Percentiles rank a stretch among this genome's conserved stretches.
Conservation (phyloP, 1,140 invertebrate genomes). For the Spodoptera frugiperda region DNA sequence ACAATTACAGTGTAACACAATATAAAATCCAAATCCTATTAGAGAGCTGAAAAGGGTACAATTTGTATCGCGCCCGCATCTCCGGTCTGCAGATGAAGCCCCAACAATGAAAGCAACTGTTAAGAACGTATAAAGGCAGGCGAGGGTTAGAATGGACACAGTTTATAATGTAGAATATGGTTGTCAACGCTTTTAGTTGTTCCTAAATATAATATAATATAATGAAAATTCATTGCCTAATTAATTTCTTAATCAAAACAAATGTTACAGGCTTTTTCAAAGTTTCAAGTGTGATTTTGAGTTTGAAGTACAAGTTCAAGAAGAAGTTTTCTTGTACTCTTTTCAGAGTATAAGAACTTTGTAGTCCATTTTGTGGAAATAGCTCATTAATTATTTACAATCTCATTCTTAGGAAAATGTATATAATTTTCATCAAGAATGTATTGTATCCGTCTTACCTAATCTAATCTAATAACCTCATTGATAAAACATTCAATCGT, state of each 20-base stretch:
- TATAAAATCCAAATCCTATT: conserved; percentile 54
- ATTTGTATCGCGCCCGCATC: conserved; percentile 52
- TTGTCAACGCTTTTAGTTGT: not conserved
- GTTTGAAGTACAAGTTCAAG: no score
- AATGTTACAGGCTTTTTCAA: no score
- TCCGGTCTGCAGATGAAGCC: conserved; percentile 64
- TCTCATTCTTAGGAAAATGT: not conserved
- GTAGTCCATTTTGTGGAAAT: not conserved
- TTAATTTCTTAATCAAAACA: no score
- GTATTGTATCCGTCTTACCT: no score
- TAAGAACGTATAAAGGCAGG: conserved; percentile 60
- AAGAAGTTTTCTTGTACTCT: no score
- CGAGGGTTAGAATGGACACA: conserved; percentile 43
- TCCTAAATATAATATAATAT: not conserved
- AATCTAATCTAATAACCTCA: no score
- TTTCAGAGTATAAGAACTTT: no score
- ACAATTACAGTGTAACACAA: conserved; percentile 44
- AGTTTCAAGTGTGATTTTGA: not conserved
- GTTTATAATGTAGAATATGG: conserved; percentile 10
- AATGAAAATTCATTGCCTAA: no score
- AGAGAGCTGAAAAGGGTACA: conserved; percentile 46
- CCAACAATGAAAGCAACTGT: conserved; percentile 63
- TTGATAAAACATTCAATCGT: no score
- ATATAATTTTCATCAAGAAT: no score
- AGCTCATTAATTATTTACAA: not conserved